Base-by-base conservation (phyloP, 1,140 invertebrate species). In the Drosophila orosa region DNA sequence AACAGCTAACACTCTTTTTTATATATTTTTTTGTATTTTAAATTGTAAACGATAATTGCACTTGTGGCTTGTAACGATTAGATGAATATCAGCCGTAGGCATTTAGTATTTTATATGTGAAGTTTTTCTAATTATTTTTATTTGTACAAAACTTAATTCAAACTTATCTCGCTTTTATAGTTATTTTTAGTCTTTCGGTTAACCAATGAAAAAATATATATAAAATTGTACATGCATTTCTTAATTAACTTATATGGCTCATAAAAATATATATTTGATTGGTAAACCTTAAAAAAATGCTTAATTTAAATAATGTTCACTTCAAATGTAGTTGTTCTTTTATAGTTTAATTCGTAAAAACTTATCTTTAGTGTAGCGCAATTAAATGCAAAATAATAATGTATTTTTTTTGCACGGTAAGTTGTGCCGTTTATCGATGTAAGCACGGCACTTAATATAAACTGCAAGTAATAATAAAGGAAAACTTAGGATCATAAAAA, bases 1-100 rank as follows among this genome's bases (percentile, higher is more conserved):
- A 22, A 22, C 22, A 39, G 52, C 48, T 68, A 71, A 35, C 63
- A 69, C 40, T 71, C 3, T 40, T 60, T 63, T 31, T 29, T 29
- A 17, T 24, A 45, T 24, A 6, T 47, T 13, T 3, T 27, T 62
- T 40, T 62, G 29, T 31, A 40, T 24, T 61, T 27, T 17, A 39
- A 59, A 39, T 39, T 10, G 29, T 24, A 10, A 24, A 39, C 13
- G 19, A 2, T 59, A 40, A 62, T 62, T 62, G 19, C 19, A 29
- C 7, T 19, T 58, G 13, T 19, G 22, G 10, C 59, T 52, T 33
- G 29, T 52, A 35, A 22, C 19, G 29, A 35, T 15, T 22, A 33
- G 29, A 33, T 33, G 29, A 22, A 52, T 52, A 39, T 40, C 24
- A 29, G 27, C 19, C 19, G 7, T 9, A 13, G 35, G 33, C 35